Base-by-base conservation (phyloP, 2,797 vertebrate genomes). In the Falco biarmicus region DNA sequence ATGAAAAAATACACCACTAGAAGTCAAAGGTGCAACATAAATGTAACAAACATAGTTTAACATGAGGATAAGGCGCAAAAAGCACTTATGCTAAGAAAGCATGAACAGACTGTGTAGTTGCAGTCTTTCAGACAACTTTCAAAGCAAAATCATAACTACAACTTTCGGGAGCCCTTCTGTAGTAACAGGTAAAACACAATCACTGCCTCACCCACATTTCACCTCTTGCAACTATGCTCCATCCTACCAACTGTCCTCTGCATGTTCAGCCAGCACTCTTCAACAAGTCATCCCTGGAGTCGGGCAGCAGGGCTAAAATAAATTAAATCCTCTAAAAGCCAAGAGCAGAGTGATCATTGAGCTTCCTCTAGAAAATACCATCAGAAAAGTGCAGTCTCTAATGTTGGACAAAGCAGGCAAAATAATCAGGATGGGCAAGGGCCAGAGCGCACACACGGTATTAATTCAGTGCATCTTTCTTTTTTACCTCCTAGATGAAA, bases 11-110 rank as follows among this genome's bases (percentile, higher is more conserved):
- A 65, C 5, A 90, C 16, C 74, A 66, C 13, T n/a, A 51, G 11
- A 69, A 93, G 37, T 78, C 69, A 87, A 69, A 84, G 32, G 32
- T 68, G 43, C 32, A 54, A 95, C 95, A 29, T n/a, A 94, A 93
- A 86, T 53, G 17, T 0, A 84, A 39, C 21, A 90, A 86, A 65
- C 19, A 51, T 5, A 71, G 21, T n/a, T 81, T 75, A 84, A 56
- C 16, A 56, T 17, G 15, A 43, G 16, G 19, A 47, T 65, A 39
- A 85, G 50, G 16, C 32, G 7, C 15, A 17, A 65, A 88, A 93
- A 76, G 34, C 29, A 73, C 19, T 83, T 73, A 45, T 8, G 25
- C 41, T 73, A 60, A 74, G 22, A 65, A 91, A 84, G n/a, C 17
- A 32, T 32, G 24, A 84, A 76, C 10, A 92, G 60, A 61, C 10